Evolutionary conservation across 2,113 vertebrate species (phyloP), one percentile per base, ranked within the genome.

Genomic region (Sander lucioperca): DNA sequence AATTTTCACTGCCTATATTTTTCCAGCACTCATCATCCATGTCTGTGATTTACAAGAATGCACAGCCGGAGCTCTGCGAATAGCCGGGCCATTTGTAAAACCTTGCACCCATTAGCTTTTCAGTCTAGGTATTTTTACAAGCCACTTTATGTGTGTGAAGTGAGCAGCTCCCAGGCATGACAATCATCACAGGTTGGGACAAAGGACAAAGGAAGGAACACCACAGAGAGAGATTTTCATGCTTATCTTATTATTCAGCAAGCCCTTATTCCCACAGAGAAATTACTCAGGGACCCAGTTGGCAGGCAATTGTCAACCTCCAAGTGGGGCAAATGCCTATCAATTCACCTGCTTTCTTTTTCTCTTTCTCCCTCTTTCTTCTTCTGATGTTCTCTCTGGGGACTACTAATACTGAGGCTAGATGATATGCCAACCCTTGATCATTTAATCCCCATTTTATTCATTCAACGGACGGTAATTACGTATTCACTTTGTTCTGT

Each of bases 41-140:
- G 74, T 91, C 77, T 83, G 75, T 85, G 76, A 89, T 87, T 89
- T 87, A 83, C 77, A 70, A 47, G 80, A 65, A 75, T 14, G 43
- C 82, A 65, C 82, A 51, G 39, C 14, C 6, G 72, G 77, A 69
- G 79, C 71, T 85, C 25, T n/a, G 19, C 7, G 16, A 74, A 50
- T 33, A 10, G 71, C 77, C 6, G 0, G 48, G 82, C 56, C 59
- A 48, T 80, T 79, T 90, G 76, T 77, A 79, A 33, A 33, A 84
- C 71, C 30, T 48, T 30, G 58, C 43, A 59, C 71, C 79, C 51
- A 82, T 91, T 91, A 89, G 69, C 74, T 76, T 74, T 84, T 89
- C 74, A 71, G 47, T 10, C 25, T 71, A 75, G 82, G 69, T 53
- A 53, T 76, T 78, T 74, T 80, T 84, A 71, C 63, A 88, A 88